Conservation (phyloP, 2,797 vertebrate genomes). For the Lepilemur septentrionalis region DNA sequence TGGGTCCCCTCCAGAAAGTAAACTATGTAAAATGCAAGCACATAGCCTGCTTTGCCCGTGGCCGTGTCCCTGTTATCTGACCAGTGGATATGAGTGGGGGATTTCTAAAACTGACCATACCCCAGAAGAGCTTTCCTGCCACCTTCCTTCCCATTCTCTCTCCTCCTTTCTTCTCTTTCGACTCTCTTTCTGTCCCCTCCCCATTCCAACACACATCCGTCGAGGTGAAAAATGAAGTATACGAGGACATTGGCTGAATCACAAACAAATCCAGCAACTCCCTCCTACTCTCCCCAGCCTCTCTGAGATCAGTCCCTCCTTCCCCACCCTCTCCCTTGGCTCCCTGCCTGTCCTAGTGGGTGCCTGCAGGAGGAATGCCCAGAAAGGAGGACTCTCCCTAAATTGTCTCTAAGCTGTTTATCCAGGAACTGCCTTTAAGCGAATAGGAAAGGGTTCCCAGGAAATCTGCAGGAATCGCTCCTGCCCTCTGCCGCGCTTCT, state of each 20-base stretch:
- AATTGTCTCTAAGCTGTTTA: neutral
- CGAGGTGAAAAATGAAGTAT: neutral
- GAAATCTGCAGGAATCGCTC: neutral
- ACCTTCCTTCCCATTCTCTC: neutral
- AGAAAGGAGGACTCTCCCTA: neutral
- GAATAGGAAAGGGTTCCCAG: neutral
- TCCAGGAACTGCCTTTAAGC: neutral
- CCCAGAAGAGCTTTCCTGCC: neutral
- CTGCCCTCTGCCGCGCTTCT: neutral
- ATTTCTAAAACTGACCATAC: neutral
- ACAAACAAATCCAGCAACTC: neutral
- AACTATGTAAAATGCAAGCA: neutral
- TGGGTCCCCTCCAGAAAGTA: neutral
- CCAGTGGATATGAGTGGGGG: neutral
- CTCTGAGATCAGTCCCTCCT: neutral
- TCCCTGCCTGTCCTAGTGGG: neutral
- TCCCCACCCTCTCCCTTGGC: neutral
- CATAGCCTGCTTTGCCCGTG: neutral
- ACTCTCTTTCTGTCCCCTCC: neutral
- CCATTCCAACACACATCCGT: neutral
- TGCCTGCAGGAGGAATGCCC: neutral
- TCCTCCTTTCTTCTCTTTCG: neutral
- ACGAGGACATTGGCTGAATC: neutral
- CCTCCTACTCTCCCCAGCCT: neutral
- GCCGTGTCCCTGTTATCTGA: neutral